Evolutionary conservation across 92 coral and sea anemone species (phyloP).

Genomic region (Umimayanthus kanabou): DNA sequence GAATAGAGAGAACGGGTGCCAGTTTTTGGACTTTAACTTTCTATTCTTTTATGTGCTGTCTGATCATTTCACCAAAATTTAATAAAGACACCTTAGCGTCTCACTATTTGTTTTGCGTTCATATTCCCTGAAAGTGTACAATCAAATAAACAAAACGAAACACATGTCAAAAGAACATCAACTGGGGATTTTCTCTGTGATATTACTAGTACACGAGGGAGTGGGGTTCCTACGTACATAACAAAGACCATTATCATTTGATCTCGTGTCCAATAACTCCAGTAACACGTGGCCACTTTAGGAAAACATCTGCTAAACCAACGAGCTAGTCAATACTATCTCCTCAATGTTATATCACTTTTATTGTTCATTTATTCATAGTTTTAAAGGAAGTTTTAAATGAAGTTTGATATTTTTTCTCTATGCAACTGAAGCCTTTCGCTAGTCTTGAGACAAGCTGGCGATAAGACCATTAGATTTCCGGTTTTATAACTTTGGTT

Average conservation of each 20-base stretch:
- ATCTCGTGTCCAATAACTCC: neutral
- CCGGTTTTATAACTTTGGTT: neutral
- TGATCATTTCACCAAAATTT: neutral
- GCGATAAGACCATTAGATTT: neutral
- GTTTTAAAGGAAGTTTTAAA: constrained; percentile 10
- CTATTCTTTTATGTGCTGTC: neutral
- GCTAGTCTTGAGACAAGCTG: neutral
- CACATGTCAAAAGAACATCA: constrained; percentile 37
- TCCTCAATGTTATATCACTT: neutral
- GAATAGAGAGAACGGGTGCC: constrained; percentile 6
- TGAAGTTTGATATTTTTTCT: neutral
- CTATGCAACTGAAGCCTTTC: neutral
- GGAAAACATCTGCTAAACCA: constrained; percentile 24
- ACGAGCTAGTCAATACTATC: constrained; percentile 7
- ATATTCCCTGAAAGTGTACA: neutral
- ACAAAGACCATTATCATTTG: constrained; percentile 11
- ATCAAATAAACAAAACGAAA: constrained; percentile 11
- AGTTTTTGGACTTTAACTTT: neutral
- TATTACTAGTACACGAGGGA: constrained; percentile 22
- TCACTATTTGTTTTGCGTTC: neutral
- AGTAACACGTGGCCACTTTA: constrained; percentile 31
- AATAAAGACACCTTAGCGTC: constrained; percentile 1
- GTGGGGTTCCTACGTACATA: neutral
- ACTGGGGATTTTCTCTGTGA: constrained; percentile 41
- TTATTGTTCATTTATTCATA: constrained; percentile 20